Base-by-base conservation (phyloP, 2,113 vertebrate genomes). In the Pholis gunnellus region DNA sequence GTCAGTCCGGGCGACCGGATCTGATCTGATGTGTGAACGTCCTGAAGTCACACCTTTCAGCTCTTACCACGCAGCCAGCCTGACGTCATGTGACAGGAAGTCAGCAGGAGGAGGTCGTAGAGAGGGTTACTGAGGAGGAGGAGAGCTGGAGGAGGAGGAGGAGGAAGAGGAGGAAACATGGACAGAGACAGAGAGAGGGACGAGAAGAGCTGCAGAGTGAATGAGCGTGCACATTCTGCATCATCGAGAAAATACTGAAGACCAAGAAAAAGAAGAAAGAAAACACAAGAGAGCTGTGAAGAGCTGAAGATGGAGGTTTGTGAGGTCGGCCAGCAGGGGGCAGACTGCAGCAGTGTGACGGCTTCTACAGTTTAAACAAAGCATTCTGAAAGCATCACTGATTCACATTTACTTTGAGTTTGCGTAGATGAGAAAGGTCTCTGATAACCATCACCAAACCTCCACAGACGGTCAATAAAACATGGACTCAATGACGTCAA, bases 41-140 rank as follows among this genome's bases (percentile, higher is more conserved):
- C 64, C 54, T 0, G 36, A 56, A 31, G 60, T 73, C 82, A 91
- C 89, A 90, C 89, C 87, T 91, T 87, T 86, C 77, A 75, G 29
- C 46, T 87, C 93, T 94, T 93, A 95, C 94, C 94, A 78, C 87
- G 76, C 54, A 83, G 57, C 84, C 87, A 86, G 86, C 86, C 91
- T 57, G 87, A 42, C 9, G 79, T 81, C 90, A 89, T 82, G 88
- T 89, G 84, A 92, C 88, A 89, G 88, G 91, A 93, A 88, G 86
- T 93, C 89, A 92, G 91, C 92, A 92, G 92, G 72, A 92, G 82
- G 59, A 94, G 88, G 84, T 91, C 90, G 92, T 61, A 94, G 81
- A 92, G 85, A 89, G 90, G 88, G 34, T 83, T 91, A 79, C 85
- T 63, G 5, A 92, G 90, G 60, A 89, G 90, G 60, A 89, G 77